Evolutionary conservation across 2,888 invertebrate species (phyloP).

Genomic region (Drosophila mimica): DNA sequence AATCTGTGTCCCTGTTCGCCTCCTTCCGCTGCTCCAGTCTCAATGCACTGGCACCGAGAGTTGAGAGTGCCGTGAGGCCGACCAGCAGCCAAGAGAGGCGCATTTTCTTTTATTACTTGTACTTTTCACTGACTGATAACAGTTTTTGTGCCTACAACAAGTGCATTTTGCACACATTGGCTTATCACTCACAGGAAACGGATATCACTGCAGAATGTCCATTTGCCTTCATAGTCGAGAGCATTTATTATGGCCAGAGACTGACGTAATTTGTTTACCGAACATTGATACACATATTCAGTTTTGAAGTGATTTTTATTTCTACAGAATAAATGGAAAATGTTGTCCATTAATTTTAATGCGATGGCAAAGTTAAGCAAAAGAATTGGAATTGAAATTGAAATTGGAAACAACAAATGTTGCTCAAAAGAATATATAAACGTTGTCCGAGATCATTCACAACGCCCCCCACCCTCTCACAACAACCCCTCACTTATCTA

Average conservation of each 20-base stretch:
- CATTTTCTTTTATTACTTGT: conserved; percentile 38
- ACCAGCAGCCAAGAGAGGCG: conserved; percentile 33
- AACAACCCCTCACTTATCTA: conserved; percentile 6
- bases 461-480: background rate
- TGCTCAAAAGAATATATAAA: conserved; percentile 5
- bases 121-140: conserved; percentile 37
- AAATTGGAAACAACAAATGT: conserved; percentile 5
- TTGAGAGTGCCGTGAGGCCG: conserved; percentile 24
- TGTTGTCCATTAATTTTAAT: conserved; percentile 47
- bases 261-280: conserved; percentile 9
- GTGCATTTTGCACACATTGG: conserved; percentile 46
- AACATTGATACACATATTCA: background rate
- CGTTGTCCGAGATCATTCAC: background rate
- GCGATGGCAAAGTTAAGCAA: conserved; percentile 11
- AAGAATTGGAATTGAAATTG: background rate
- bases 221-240: conserved; percentile 9
- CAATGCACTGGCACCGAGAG: conserved; percentile 42
- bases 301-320: conserved; percentile 22
- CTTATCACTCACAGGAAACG: conserved; percentile 39
- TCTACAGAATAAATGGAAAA: conserved; percentile 22
- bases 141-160: conserved; percentile 30
- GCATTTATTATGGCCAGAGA: conserved; percentile 3
- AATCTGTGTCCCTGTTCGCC: conserved; percentile 27
- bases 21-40: conserved; percentile 47
- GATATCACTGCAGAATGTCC: conserved; percentile 17